Evolutionary conservation across 2,797 vertebrate species (phyloP).

Genomic region (Propithecus deckenii): DNA sequence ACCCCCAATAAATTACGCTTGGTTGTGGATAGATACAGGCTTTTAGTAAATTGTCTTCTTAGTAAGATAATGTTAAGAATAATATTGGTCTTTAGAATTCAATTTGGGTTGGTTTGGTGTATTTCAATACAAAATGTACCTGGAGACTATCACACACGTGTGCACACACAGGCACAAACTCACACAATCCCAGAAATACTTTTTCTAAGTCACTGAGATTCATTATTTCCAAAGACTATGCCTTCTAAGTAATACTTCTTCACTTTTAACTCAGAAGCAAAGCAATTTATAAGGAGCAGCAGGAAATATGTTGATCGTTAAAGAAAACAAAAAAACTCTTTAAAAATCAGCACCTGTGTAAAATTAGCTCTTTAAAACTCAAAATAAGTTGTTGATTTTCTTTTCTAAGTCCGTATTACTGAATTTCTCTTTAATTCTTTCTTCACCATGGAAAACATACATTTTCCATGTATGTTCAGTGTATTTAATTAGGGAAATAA

Average conservation of each 20-base stretch:
- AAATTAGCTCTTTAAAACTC: not conserved
- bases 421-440: constrained; percentile 42
- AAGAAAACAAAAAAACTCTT: not conserved
- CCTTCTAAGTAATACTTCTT: not conserved
- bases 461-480: not conserved
- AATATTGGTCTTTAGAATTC: constrained; percentile 63
- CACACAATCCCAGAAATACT: constrained; percentile 67
- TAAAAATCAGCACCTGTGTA: constrained; percentile 37
- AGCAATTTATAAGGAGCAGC: constrained; percentile 12
- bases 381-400: constrained; percentile 21
- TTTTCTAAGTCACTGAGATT: constrained; percentile 63
- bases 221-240: constrained; percentile 63
- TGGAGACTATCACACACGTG: constrained; percentile 67
- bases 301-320: not conserved
- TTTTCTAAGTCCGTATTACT: not conserved
- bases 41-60: constrained; percentile 71
- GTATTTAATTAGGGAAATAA: constrained; percentile 21
- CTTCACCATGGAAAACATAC: not conserved
- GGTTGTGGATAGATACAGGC: constrained; percentile 34
- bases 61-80: constrained; percentile 66
- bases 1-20: constrained; percentile 54
- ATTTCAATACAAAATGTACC: constrained; percentile 65
- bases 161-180: constrained; percentile 13
- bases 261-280: constrained; percentile 52
- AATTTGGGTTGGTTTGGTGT: constrained; percentile 71